These are phyloP conservation scores for Penelope pileata DNA, from an alignment of 2,113 vertebrate genomes.

Conservation along the genomic window DNA sequence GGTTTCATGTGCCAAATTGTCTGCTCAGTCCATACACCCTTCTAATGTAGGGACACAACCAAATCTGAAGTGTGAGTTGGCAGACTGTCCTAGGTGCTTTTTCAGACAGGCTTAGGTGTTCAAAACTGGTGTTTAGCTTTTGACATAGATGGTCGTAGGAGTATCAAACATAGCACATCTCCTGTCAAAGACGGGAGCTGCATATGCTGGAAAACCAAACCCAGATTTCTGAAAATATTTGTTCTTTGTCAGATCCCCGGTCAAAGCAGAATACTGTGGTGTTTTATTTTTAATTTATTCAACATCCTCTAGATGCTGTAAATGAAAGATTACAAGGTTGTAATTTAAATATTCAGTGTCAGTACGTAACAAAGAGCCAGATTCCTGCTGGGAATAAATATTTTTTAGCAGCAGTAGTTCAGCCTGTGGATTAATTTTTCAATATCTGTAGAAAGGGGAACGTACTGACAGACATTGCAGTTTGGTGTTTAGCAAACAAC, in stretches of 20 bases:
- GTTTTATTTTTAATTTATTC: slow-evolving; percentile 51
- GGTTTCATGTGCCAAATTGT: neutral
- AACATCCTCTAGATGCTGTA: neutral
- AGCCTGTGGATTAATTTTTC: neutral
- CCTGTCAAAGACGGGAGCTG: neutral
- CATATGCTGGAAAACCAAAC: neutral
- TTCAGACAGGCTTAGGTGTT: neutral
- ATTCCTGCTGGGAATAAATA: slow-evolving; percentile 37
- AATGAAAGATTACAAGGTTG: slow-evolving; percentile 28
- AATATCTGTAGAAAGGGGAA: neutral
- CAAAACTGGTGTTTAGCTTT: slow-evolving; percentile 1
- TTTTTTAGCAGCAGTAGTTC: slow-evolving; percentile 2
- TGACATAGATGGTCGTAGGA: neutral
- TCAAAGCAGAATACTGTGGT: neutral
- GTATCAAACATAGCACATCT: neutral
- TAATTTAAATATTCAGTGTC: slow-evolving; percentile 46
- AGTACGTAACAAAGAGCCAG: neutral
- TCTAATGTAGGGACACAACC: neutral
- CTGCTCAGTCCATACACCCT: neutral
- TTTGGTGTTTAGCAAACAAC: neutral
- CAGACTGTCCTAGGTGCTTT: neutral
- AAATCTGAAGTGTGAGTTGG: neutral
- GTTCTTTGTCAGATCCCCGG: neutral
- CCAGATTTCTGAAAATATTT: neutral
- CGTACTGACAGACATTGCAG: neutral